Conservation (phyloP, 2,113 vertebrate genomes). For the Apteryx owenii region DNA sequence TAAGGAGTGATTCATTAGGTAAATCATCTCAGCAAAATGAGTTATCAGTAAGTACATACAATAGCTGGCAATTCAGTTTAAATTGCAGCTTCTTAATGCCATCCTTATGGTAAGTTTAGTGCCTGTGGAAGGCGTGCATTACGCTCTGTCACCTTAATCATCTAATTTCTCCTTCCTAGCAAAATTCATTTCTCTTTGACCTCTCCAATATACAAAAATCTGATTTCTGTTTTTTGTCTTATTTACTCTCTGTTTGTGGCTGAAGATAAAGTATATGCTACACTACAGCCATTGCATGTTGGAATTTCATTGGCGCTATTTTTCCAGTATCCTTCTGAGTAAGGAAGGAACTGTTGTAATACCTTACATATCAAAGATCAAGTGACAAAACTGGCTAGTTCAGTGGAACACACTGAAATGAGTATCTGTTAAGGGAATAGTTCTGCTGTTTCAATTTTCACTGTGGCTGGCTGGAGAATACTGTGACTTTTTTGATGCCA, state of each 20-base stretch:
- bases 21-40: neutral
- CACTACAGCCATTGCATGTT: neutral
- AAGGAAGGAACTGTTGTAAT: neutral
- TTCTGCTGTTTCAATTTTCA: neutral
- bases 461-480: neutral
- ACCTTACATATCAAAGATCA: neutral
- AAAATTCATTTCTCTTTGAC: neutral
- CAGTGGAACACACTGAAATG: neutral
- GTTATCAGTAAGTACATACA: neutral
- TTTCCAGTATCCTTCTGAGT: neutral
- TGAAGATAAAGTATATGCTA: neutral
- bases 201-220: neutral
- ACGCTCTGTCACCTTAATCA: neutral
- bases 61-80: neutral
- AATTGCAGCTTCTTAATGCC: neutral
- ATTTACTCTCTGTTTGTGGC: too few relatives aligned
- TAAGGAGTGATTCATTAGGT: neutral
- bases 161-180: neutral
- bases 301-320: neutral
- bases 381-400: neutral
- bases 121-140: neutral
- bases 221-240: neutral
- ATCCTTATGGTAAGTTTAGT: neutral
- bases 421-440: conserved; percentile 46
- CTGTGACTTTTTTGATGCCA: neutral